A percentile compares a stretch with the other conserved stretches of the same genome.
phyloP scores from a whole-genome alignment of 2,113 vertebrate species.

The Megalops atlanticus region DNA sequence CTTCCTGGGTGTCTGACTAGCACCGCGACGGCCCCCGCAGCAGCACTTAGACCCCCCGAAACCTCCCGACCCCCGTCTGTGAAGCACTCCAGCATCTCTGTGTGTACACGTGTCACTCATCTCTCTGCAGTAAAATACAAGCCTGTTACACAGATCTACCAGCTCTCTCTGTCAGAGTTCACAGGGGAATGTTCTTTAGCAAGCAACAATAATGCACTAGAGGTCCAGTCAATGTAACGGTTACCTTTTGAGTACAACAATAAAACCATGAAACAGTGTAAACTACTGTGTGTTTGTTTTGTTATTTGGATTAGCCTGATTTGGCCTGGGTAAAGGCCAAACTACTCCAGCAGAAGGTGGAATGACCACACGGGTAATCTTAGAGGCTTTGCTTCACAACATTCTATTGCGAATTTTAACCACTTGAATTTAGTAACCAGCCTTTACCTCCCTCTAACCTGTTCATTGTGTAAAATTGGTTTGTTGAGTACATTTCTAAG shows the following conservation, averaged over 20 bases:
- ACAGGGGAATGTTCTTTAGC: slow-evolving; percentile 16
- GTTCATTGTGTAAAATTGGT: neutral
- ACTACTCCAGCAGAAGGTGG: too few species aligned
- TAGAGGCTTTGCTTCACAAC: too few species aligned
- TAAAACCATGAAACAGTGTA: slow-evolving; percentile 1
- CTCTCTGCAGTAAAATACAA: slow-evolving; percentile 16
- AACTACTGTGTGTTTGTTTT: neutral
- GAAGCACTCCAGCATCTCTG: slow-evolving; percentile 52
- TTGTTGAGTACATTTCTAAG: neutral
- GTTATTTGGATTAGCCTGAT: too few species aligned
- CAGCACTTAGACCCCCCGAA: slow-evolving; percentile 59
- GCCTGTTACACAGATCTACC: neutral
- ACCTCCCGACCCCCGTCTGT: slow-evolving; percentile 77
- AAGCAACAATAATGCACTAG: slow-evolving; percentile 3
- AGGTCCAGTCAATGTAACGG: slow-evolving; percentile 8
- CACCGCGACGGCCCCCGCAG: slow-evolving; percentile 30
- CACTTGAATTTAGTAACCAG: too few species aligned
- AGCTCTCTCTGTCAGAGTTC: slow-evolving; percentile 8
- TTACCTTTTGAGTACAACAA: slow-evolving; percentile 23
- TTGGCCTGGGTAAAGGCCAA: neutral
- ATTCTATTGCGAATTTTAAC: too few species aligned
- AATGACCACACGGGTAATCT: too few species aligned
- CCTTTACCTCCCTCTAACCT: too few species aligned
- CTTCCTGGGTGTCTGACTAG: slow-evolving; percentile 89
- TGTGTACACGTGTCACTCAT: slow-evolving; percentile 30